Conservation (phyloP, 1,140 invertebrate species). For the Drosophila nannoptera region DNA sequence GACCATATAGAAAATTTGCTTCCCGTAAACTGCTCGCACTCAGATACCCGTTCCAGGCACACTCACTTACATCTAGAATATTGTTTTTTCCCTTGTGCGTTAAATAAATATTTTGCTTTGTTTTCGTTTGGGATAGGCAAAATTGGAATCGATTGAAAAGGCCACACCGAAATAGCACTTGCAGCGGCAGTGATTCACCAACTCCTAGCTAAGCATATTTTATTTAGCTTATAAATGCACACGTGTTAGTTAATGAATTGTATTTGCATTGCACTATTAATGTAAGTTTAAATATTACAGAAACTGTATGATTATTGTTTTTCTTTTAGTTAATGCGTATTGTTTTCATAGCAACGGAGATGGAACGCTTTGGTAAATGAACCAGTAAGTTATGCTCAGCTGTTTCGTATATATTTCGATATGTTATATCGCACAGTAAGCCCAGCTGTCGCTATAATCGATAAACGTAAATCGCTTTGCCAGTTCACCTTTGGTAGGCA, state of each 20-base stretch:
- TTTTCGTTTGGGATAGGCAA: conserved; percentile 16
- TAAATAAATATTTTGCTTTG: conserved; percentile 19
- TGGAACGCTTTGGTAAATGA: conserved; percentile 40
- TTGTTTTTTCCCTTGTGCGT: conserved; percentile 1
- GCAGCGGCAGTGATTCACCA: conserved; percentile 42
- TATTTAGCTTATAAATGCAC: background rate
- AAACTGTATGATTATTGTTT: conserved; percentile 5
- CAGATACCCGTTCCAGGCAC: conserved; percentile 1
- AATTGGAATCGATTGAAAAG: conserved; percentile 37
- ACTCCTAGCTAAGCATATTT: conserved; percentile 25
- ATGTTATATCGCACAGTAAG: background rate
- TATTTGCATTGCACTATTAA: background rate
- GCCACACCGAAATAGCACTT: conserved; percentile 40
- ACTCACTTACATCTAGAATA: background rate
- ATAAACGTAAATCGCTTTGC: background rate
- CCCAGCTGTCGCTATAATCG: conserved; percentile 17
- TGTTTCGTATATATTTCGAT: conserved; percentile 5
- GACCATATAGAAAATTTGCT: background rate
- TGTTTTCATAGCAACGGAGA: conserved; percentile 28
- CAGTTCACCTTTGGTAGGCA: background rate
- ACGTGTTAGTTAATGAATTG: background rate
- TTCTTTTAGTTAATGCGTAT: conserved; percentile 23
- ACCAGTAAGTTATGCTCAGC: conserved; percentile 18
- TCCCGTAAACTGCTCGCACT: background rate
- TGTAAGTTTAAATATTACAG: conserved; percentile 3